Evolutionary conservation across 2,888 invertebrate species (phyloP), one percentile per base, ranked within the genome.

Genomic region (Ochlodes sylvanus): DNA sequence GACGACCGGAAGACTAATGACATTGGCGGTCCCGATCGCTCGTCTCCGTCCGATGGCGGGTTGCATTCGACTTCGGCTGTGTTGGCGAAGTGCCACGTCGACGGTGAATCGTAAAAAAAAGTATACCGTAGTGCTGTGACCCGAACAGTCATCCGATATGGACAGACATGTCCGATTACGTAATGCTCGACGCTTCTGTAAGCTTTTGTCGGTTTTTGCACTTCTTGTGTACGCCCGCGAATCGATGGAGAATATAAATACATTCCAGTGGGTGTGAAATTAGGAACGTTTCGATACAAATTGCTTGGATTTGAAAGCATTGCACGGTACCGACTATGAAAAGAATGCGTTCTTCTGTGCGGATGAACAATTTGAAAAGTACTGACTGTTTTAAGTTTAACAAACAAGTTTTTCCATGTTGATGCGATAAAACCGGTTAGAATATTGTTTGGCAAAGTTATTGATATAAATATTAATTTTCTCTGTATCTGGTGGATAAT

Each of bases 51-150:
- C 47, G 57, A 56, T 47, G 56, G 34, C 56, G 56, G n/a, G 42
- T 27, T 57, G 64, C 64, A 64, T 47, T 19, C 64, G 64, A 47
- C 27, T 74, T 72, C 72, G 72, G 70, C 57, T 56, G 65, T 72
- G 65, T 72, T 77, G 77, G 77, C 77, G 60, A 17, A n/a, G 7
- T 63, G 77, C 77, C 77, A 77, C 50, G 69, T 67, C 58, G 71
- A 63, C 67, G 66, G 12, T 19, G 50, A 54, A 9, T 54, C 44
- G 27, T 32, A 55, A 44, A 44, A 44, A 55, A 34, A 41, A 47
- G 17, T 50, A 27, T 56, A 56, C 63, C 44, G 44, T 44, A 34
- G 63, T 42, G 54, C 55, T 21, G 56, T 44, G 63, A 64, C 63
- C 55, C 44, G 56, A 55, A 41, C 15, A 19, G 50, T 66, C 70